phyloP scores from a whole-genome alignment of 2,888 invertebrate genomes.

The Erebia ligea region DNA sequence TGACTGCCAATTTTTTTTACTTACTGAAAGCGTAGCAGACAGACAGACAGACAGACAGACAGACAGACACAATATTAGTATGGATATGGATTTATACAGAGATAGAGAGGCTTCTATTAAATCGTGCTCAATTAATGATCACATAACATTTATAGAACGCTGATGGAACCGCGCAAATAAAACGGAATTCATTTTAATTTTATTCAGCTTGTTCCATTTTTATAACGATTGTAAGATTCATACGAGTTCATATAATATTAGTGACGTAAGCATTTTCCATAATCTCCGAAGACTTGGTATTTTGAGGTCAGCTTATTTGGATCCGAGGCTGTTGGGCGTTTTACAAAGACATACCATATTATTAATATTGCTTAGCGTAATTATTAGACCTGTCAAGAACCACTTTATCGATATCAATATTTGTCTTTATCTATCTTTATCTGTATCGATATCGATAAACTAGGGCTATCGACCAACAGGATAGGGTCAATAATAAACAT shows the following conservation, averaged over 20 bases:
- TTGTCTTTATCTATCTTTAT: no score
- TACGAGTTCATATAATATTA: slow-evolving; percentile 5
- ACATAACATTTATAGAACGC: neutral
- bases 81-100: no score
- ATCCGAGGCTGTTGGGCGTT: neutral
- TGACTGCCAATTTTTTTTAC: no score
- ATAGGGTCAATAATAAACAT: no score
- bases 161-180: neutral
- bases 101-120: no score
- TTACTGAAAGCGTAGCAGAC: no score
- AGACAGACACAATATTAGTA: no score
- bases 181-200: slow-evolving; percentile 13
- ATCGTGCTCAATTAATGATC: neutral
- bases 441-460: no score
- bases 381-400: neutral
- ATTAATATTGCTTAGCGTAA: neutral
- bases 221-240: slow-evolving; percentile 7
- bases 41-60: no score
- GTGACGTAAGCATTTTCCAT: slow-evolving; percentile 8
- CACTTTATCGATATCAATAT: neutral
- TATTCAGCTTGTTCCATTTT: slow-evolving; percentile 5
- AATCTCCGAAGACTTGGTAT: slow-evolving; percentile 1
- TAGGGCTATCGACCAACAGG: no score
- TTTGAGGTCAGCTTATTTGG: slow-evolving; percentile 14
- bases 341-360: neutral